Evolutionary conservation across 1,140 invertebrate species (phyloP).

Genomic region (Tribolium madens): DNA sequence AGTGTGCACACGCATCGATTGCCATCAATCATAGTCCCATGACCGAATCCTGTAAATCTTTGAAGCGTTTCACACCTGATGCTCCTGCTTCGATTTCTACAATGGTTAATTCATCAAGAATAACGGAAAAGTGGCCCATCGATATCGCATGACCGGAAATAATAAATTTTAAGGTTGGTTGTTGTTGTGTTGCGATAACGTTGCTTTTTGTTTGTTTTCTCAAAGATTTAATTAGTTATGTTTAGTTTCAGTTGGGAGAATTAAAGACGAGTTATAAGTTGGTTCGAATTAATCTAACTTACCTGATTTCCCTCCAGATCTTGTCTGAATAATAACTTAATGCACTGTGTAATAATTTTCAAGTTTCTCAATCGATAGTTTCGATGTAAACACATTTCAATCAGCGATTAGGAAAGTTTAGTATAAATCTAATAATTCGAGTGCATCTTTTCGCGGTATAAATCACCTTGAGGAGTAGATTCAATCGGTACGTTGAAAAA

Average conservation of each 20-base stretch:
- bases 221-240: not conserved
- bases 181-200: not conserved
- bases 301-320: conserved; percentile 41
- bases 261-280: not conserved
- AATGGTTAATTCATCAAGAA: conserved; percentile 38
- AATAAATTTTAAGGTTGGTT: conserved; percentile 2
- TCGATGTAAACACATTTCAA: not conserved
- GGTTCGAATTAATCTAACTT: not conserved
- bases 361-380: not conserved
- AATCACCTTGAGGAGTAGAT: conserved; percentile 61
- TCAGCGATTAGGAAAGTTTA: not conserved
- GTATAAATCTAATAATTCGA: conserved; percentile 21
- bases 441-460: conserved; percentile 54
- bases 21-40: conserved; percentile 37
- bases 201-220: not conserved
- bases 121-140: conserved; percentile 23
- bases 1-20: conserved; percentile 16
- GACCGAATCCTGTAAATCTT: conserved; percentile 22
- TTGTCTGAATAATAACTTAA: conserved; percentile 15
- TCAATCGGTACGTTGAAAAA: conserved; percentile 64
- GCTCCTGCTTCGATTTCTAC: conserved; percentile 40
- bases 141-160: conserved; percentile 34
- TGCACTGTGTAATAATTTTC: not conserved
- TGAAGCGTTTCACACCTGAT: conserved; percentile 44
- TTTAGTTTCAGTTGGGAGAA: not conserved